Conservation (phyloP, 2,797 vertebrate species). For the Notamacropus eugenii region DNA sequence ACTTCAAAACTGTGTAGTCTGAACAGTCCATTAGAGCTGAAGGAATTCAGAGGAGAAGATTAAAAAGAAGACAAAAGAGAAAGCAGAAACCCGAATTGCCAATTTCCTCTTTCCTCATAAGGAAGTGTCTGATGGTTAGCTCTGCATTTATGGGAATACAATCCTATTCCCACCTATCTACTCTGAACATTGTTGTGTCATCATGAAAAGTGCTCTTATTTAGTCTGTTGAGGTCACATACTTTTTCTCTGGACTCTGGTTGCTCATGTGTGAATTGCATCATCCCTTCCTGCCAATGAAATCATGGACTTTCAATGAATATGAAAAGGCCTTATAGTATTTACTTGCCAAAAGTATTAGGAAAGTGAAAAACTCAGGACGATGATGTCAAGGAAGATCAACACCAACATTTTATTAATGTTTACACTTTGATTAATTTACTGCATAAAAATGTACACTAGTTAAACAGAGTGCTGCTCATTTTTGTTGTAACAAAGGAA, state of each 20-base stretch:
- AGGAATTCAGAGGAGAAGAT: constrained; percentile 9
- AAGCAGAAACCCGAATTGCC: constrained; percentile 31
- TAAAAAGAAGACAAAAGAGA: constrained; percentile 27
- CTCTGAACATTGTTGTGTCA: constrained; percentile 46
- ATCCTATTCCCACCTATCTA: constrained; percentile 19
- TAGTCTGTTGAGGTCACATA: constrained; percentile 48
- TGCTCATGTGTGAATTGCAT: constrained; percentile 56
- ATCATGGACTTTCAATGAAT: constrained; percentile 44
- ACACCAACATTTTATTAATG: constrained; percentile 40
- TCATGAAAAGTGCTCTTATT: constrained; percentile 49
- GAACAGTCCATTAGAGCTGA: constrained; percentile 48
- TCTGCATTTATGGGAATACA: background rate
- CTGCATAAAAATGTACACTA: background rate
- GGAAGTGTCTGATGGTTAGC: background rate
- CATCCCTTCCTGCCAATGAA: constrained; percentile 55
- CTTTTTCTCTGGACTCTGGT: constrained; percentile 50
- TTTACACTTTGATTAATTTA: constrained; percentile 23
- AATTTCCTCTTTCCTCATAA: background rate
- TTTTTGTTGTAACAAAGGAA: background rate
- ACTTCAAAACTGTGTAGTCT: background rate
- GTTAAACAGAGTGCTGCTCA: background rate
- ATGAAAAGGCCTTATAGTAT: constrained; percentile 52
- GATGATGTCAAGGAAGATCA: constrained; percentile 66
- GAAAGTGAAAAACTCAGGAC: constrained; percentile 48
- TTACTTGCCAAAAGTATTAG: constrained; percentile 24